Evolutionary conservation across 2,888 invertebrate genomes (phyloP).

Genomic region (Nineta flava): DNA sequence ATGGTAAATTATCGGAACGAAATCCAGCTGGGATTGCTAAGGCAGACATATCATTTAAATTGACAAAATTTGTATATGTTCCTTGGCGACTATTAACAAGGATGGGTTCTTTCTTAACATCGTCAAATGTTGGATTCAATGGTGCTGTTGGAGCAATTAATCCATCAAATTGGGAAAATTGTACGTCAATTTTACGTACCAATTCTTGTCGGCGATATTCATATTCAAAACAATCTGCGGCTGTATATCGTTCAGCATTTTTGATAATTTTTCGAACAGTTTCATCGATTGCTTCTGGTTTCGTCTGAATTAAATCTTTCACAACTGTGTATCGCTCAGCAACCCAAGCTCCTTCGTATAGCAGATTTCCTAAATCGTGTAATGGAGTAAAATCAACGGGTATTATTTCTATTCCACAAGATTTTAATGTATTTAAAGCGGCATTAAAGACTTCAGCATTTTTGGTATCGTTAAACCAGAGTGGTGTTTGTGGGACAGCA

Average conservation of each 20-base stretch:
- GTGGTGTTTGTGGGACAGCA: background rate
- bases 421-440: background rate
- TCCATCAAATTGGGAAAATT: background rate
- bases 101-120: background rate
- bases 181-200: background rate
- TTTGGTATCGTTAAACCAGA: background rate
- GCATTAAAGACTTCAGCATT: background rate
- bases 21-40: background rate
- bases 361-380: background rate
- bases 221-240: background rate
- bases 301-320: background rate
- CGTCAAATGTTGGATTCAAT: conserved; percentile 1
- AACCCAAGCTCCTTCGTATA: conserved; percentile 2
- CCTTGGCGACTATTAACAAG: background rate
- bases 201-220: background rate
- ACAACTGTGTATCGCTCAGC: background rate
- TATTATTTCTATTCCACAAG: background rate
- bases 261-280: background rate
- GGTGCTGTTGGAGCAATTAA: background rate
- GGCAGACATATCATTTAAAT: background rate
- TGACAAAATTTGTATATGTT: conserved; percentile 1
- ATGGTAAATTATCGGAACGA: background rate
- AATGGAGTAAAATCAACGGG: background rate
- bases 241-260: background rate
- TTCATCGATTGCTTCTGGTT: background rate